These are phyloP conservation scores for Gorsachius goisagi DNA, from an alignment of 2,113 vertebrate genomes.

Conservation along the genomic window DNA sequence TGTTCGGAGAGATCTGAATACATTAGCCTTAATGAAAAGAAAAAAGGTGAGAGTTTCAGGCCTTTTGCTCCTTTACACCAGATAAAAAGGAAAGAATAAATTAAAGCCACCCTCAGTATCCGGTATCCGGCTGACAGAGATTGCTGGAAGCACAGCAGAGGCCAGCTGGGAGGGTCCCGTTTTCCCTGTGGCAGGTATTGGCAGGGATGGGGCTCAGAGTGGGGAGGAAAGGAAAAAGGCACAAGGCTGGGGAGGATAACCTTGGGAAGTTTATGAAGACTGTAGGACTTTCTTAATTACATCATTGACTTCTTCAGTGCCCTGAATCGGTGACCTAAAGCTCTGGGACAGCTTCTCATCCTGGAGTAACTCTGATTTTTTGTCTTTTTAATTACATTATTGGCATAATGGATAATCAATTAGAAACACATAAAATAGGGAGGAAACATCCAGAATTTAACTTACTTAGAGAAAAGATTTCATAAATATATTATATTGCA, in stretches of 20 bases:
- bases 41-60: neutral
- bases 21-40: neutral
- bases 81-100: neutral
- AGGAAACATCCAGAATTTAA: neutral
- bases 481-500: neutral
- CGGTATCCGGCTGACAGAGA: neutral
- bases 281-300: neutral
- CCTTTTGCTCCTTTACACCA: neutral
- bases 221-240: neutral
- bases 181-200: neutral
- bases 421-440: neutral
- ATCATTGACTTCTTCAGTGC: neutral
- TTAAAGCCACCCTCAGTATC: neutral
- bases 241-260: neutral
- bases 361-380: neutral
- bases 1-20: neutral
- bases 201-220: neutral
- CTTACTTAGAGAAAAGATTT: neutral
- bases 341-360: neutral
- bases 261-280: neutral
- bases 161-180: neutral
- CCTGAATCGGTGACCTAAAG: neutral
- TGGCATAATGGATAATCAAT: neutral
- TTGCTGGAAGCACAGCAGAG: neutral
- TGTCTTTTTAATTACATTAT: neutral